Evolutionary conservation across 2,113 vertebrate species (phyloP), one percentile per base, ranked within the genome.

Genomic region (Chamaetylas fuelleborni): DNA sequence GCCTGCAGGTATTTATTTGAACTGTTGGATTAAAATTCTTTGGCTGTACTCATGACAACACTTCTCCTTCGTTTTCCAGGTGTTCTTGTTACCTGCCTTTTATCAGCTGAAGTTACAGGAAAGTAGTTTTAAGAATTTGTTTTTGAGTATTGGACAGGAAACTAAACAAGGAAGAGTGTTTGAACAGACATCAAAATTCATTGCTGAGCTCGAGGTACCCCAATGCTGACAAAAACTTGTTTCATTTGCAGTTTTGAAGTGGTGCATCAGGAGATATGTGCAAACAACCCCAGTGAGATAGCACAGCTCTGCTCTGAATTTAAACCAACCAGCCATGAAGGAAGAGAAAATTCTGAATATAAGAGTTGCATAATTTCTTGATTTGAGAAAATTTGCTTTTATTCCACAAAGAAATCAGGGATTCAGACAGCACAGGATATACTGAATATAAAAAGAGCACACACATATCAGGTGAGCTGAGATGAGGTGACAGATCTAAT

Each of bases 331-430:
- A 64, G 19, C 29, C 51, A 36, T 16, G 33, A 77, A 81, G 79
- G 19, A 65, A 80, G 60, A 33, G 29, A 73, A 86, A 86, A 88
- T 31, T 60, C 19, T 40, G n/a, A 71, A 25, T 67, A 53, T 53
- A 36, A 40, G 65, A 67, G 36, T 5, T 36, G 71, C 83, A 70
- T 78, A 40, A 78, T 94, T 93, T 73, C 72, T 31, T 78, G 70
- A 79, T 94, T 92, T 81, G 89, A 87, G 81, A 72, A 90, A 85
- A 92, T 57, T 72, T 19, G n/a, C 11, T 56, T 87, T 84, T 84
- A 22, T 82, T 91, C 33, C 19, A 58, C 58, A 53, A 69, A 79
- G 57, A 69, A 91, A 69, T 65, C 28, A 42, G 10, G 12, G 33
- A 84, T 36, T 76, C 65, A 93, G 76, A 20, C 47, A 66, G 38